phyloP scores from a whole-genome alignment of 2,888 invertebrate species.

The Schrankia costaestrigalis region DNA sequence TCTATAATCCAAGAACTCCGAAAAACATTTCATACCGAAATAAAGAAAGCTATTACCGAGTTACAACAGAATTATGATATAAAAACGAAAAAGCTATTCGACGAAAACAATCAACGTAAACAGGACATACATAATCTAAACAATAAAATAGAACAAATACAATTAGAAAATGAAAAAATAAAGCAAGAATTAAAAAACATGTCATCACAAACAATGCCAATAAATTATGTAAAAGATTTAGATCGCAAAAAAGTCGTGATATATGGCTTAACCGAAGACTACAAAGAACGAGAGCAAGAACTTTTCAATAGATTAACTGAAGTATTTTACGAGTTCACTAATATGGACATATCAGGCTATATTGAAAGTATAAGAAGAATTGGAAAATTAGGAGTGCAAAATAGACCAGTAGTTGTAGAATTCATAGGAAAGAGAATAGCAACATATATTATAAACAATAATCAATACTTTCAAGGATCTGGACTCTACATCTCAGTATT shows the following conservation, averaged over 20 bases:
- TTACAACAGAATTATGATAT: not conserved
- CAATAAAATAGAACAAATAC: too few relatives aligned
- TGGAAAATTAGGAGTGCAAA: too few relatives aligned
- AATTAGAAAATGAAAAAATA: too few relatives aligned
- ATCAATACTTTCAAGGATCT: constrained; percentile 1
- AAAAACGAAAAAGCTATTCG: too few relatives aligned
- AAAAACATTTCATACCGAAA: not conserved
- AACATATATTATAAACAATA: not conserved
- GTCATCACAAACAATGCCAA: too few relatives aligned
- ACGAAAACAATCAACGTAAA: too few relatives aligned
- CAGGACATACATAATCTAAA: not conserved
- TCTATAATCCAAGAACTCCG: not conserved
- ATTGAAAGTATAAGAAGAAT: constrained; percentile 1
- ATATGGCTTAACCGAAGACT: not conserved
- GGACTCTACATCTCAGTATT: not conserved
- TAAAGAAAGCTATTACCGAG: not conserved
- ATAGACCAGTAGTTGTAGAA: too few relatives aligned
- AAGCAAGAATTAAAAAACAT: too few relatives aligned
- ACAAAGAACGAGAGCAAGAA: not conserved
- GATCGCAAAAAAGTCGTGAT: too few relatives aligned
- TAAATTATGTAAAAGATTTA: too few relatives aligned
- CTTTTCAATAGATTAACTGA: not conserved
- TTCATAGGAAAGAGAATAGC: not conserved
- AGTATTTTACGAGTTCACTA: not conserved
- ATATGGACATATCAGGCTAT: not conserved